phyloP scores from a whole-genome alignment of 1,140 invertebrate genomes.

The Polypedilum vanderplanki region DNA sequence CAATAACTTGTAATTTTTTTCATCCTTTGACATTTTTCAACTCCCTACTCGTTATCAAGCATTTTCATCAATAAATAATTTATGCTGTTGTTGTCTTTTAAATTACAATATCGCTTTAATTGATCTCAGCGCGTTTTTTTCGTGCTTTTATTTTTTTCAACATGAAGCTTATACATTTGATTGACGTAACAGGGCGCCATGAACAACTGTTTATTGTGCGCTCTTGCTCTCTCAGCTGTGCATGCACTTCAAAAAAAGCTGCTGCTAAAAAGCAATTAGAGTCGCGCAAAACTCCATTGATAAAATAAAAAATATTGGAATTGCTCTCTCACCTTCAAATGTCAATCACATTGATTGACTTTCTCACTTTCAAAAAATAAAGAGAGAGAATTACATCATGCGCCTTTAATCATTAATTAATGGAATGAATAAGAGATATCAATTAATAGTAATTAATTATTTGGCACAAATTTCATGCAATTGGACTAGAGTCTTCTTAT shows the following conservation, averaged over 20 bases:
- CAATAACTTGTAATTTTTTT: neutral
- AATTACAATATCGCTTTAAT: neutral
- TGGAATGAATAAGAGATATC: too few species aligned
- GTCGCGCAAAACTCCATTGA: neutral
- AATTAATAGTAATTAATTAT: too few species aligned
- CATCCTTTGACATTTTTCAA: neutral
- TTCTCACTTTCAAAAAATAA: conserved; percentile 4
- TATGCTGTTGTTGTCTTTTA: neutral
- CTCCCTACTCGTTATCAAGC: neutral
- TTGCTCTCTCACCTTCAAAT: neutral
- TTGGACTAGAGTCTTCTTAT: too few species aligned
- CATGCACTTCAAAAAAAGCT: too few species aligned
- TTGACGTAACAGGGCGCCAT: conserved; percentile 16
- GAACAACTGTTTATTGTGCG: neutral
- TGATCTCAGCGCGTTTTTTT: neutral
- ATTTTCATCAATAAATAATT: neutral
- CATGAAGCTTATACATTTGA: neutral
- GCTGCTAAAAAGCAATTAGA: neutral
- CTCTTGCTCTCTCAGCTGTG: too few species aligned
- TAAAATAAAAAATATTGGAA: neutral
- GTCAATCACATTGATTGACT: conserved; percentile 12
- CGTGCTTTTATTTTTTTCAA: neutral
- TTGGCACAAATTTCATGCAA: too few species aligned
- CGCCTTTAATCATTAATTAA: too few species aligned
- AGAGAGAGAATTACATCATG: neutral